Percentiles rank a stretch among this genome's conserved stretches.
These are phyloP conservation scores for Drosophila rubida DNA, from an alignment of 2,888 invertebrate genomes.

Conservation along the genomic window DNA sequence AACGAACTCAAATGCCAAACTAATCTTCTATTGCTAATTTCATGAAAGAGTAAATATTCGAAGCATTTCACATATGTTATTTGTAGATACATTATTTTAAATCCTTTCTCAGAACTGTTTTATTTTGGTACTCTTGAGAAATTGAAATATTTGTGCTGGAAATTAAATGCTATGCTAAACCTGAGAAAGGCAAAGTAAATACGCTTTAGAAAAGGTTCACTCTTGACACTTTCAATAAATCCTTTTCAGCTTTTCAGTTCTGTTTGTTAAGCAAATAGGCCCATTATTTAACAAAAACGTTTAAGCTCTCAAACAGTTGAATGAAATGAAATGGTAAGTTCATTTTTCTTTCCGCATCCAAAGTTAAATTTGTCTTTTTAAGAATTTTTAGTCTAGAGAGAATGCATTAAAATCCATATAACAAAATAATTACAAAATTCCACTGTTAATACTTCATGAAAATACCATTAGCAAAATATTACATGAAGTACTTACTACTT, in stretches of 20 bases:
- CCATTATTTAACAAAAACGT: background rate
- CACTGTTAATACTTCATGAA: too few relatives aligned
- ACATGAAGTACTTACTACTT: too few relatives aligned
- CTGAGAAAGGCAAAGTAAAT: background rate
- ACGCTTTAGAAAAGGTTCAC: background rate
- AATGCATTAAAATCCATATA: too few relatives aligned
- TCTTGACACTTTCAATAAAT: conserved; percentile 1
- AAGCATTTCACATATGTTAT: too few relatives aligned
- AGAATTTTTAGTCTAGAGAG: too few relatives aligned
- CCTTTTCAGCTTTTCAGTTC: background rate
- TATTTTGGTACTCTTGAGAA: background rate
- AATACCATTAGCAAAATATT: too few relatives aligned
- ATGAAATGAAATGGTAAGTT: background rate
- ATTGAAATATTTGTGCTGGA: background rate
- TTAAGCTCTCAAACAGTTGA: background rate
- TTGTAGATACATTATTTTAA: too few relatives aligned
- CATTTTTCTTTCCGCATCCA: background rate
- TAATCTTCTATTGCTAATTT: too few relatives aligned
- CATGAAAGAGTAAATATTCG: too few relatives aligned
- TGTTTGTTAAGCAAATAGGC: background rate
- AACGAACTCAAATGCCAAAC: background rate
- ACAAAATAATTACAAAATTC: too few relatives aligned
- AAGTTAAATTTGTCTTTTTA: too few relatives aligned
- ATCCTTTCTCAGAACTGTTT: background rate
- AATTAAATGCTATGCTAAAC: background rate